Evolutionary conservation across 2,888 invertebrate species (phyloP).

Genomic region (Oscheius sp.): DNA sequence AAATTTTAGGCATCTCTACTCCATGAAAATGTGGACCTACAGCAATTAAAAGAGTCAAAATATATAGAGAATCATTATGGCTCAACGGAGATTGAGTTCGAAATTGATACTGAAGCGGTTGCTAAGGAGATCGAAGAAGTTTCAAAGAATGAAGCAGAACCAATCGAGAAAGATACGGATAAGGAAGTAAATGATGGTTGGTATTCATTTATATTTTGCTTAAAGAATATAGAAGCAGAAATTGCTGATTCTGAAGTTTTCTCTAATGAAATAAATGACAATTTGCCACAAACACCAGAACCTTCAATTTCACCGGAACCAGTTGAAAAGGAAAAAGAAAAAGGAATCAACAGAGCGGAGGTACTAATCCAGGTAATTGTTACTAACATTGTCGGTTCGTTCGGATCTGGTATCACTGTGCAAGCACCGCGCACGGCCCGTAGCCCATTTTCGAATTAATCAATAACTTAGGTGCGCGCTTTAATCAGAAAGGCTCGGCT

Average conservation of each 20-base stretch:
- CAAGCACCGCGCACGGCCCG: too few relatives aligned
- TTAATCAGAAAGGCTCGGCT: conserved; percentile 30
- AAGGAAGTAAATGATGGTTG: neutral
- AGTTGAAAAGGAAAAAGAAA: neutral
- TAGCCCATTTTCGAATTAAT: neutral
- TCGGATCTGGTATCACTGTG: neutral
- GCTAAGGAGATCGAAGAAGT: neutral
- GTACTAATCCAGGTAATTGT: conserved; percentile 31
- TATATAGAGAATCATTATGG: conserved; percentile 52
- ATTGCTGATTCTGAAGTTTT: neutral
- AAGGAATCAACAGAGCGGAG: conserved; percentile 17
- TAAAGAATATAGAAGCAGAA: too few relatives aligned
- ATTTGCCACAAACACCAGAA: neutral
- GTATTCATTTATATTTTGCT: neutral
- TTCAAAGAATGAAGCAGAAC: neutral
- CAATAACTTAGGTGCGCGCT: conserved; percentile 25
- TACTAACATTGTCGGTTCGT: conserved; percentile 28
- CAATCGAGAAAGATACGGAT: neutral
- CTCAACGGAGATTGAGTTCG: conserved; percentile 46
- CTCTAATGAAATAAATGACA: neutral
- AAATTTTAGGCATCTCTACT: neutral
- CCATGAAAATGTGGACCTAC: neutral
- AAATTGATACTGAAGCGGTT: conserved; percentile 30
- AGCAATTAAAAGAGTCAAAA: conserved; percentile 18
- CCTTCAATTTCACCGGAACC: neutral